phyloP scores from a whole-genome alignment of 2,113 vertebrate genomes.

The Aegithalos caudatus region DNA sequence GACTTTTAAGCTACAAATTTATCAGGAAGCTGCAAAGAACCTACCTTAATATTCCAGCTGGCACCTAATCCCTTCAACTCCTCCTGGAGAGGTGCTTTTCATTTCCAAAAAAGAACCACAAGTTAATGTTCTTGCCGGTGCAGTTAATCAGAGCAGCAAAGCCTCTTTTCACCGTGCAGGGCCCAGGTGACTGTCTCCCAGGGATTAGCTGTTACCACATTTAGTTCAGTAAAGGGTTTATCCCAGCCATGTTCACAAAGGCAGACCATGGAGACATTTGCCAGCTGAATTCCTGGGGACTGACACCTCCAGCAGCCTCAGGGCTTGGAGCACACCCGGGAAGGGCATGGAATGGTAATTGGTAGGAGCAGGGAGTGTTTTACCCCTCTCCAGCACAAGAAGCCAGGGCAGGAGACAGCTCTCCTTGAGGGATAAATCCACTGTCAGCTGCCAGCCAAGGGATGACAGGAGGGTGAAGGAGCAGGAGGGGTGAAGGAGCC shows the following conservation, averaged over 20 bases:
- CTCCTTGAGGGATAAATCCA: not conserved
- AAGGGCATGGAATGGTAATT: not conserved
- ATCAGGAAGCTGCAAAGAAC: not conserved
- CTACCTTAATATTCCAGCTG: slow-evolving; percentile 17
- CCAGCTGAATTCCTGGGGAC: not conserved
- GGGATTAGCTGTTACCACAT: slow-evolving; percentile 69
- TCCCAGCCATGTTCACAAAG: slow-evolving; percentile 11
- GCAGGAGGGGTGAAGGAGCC: not conserved
- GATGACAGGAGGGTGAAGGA: not conserved
- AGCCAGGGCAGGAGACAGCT: not conserved
- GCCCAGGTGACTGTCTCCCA: slow-evolving; percentile 59
- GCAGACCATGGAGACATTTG: not conserved
- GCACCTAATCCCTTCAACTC: not conserved
- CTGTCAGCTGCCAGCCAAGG: not conserved
- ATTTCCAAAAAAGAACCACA: slow-evolving; percentile 5
- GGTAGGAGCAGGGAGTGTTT: not conserved
- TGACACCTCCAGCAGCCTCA: not conserved
- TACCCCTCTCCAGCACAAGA: not conserved
- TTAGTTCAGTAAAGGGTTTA: slow-evolving; percentile 72
- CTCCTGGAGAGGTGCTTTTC: not conserved
- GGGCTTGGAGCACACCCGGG: accelerated
- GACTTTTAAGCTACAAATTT: not conserved
- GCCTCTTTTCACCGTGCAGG: slow-evolving; percentile 42
- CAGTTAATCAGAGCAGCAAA: slow-evolving; percentile 52
- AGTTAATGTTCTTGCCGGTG: slow-evolving; percentile 6